Conservation (phyloP, 2,888 invertebrate genomes). For the Zaprionus bogoriensis region DNA sequence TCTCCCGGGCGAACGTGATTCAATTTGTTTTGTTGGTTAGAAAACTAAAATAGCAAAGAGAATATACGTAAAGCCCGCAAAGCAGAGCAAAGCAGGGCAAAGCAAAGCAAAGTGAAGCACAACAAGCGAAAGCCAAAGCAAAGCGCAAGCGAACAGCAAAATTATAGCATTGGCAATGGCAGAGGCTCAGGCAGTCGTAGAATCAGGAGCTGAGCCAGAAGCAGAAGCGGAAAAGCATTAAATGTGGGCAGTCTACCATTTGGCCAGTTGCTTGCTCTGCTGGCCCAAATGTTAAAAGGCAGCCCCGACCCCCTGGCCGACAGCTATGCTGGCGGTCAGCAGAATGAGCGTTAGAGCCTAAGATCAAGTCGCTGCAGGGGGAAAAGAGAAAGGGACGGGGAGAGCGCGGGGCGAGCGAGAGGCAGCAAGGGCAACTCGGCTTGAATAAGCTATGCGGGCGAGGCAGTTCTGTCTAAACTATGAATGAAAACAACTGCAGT, state of each 20-base stretch:
- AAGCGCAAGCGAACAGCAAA: slow-evolving; percentile 54
- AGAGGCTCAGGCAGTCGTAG: background rate
- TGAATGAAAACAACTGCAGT: slow-evolving; percentile 60
- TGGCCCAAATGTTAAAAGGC: slow-evolving; percentile 33
- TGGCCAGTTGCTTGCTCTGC: slow-evolving; percentile 32
- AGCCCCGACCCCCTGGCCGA: background rate
- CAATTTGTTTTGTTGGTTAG: slow-evolving; percentile 79
- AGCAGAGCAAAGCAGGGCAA: slow-evolving; percentile 24
- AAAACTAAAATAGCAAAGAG: slow-evolving; percentile 73
- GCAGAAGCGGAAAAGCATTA: slow-evolving; percentile 21
- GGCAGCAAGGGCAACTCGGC: background rate
- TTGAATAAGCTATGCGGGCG: background rate
- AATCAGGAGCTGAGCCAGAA: background rate
- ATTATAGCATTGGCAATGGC: slow-evolving; percentile 53
- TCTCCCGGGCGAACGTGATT: slow-evolving; percentile 77
- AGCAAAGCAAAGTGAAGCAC: slow-evolving; percentile 26
- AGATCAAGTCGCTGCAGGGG: slow-evolving; percentile 47
- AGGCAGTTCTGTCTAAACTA: slow-evolving; percentile 45
- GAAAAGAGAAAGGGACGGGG: background rate
- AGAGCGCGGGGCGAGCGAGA: background rate
- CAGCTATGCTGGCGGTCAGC: slow-evolving; percentile 25
- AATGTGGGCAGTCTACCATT: slow-evolving; percentile 42
- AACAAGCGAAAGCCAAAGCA: slow-evolving; percentile 29
- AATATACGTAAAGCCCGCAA: slow-evolving; percentile 55
- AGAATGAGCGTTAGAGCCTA: slow-evolving; percentile 44